Evolutionary conservation across 1,140 invertebrate species (phyloP), one percentile per base, ranked within the genome.

Genomic region (Drosophila erecta): DNA sequence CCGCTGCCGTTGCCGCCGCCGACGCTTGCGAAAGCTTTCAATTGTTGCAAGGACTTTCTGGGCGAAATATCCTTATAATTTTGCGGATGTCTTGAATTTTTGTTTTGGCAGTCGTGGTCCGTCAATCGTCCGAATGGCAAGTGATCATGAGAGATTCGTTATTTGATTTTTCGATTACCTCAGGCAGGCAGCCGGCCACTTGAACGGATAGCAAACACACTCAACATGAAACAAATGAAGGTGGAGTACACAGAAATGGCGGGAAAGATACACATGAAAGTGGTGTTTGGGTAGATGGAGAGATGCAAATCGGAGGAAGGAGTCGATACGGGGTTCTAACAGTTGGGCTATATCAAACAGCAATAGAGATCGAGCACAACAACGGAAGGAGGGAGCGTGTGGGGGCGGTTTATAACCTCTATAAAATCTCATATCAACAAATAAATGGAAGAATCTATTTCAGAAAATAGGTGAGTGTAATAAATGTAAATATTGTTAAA

Each of bases 171-270:
- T 17, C 33, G 17, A 51, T 27, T 37, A 15, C 78, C 43, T 46
- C 49, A 49, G 65, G 81, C 76, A 62, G 79, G 65, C 80, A 64
- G 72, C 60, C 73, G 80, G 71, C 57, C 58, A 75, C 71, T 59
- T 72, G 47, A 75, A 84, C 70, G 76, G 70, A 40, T 65, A 59
- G 22, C 22, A 43, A 14, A 41, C 35, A 53, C 50, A 55, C 33
- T 37, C 20, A 53, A 69, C 33, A 64, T 41, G 41, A 22, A 69
- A 41, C 12, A 61, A 17, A 57, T 49, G 43, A 0, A 69, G 67
- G 37, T 20, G 46, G 11, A 22, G 72, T 40, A 73, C 38, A 37
- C 10, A 53, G 20, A 51, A 66, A 50, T 64, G 58, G 20, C 6
- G 22, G 22, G 4, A 54, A 33, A 44, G 47, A 30, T 17, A 50